A percentile compares a stretch with the other conserved stretches of the same genome.
Evolutionary conservation across 1,140 invertebrate species (phyloP).

Genomic region (Helicorthomorpha holstii): DNA sequence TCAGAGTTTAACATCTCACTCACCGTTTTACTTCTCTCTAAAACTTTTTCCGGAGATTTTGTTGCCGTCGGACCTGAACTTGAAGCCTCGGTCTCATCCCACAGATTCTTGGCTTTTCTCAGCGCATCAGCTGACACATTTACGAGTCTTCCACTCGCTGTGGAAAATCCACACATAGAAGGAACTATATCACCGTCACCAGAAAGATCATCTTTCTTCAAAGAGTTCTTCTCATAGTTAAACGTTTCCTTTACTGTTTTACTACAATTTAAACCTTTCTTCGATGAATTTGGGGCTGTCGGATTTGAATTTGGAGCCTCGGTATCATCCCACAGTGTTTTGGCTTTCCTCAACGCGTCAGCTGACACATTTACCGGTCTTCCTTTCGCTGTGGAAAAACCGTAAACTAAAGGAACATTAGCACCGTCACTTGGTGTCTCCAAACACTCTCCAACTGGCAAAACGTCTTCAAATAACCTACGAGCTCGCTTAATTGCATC

Average conservation of each 20-base stretch:
- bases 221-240: not conserved
- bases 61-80: too few species aligned
- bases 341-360: not conserved
- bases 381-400: not conserved
- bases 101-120: not conserved
- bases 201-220: not conserved
- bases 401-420: too few species aligned
- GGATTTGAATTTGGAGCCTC: not conserved
- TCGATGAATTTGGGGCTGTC: not conserved
- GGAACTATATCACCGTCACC: not conserved
- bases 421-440: not conserved
- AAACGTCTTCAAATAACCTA: not conserved
- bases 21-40: too few species aligned
- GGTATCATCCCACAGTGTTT: not conserved
- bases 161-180: conserved; percentile 1
- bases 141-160: not conserved
- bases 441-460: not conserved
- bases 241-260: not conserved
- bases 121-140: not conserved
- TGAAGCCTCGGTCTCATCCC: not conserved
- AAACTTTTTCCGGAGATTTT: too few species aligned
- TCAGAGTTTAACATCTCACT: too few species aligned
- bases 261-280: not conserved
- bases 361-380: not conserved
- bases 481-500: not conserved